Conservation (phyloP, 1,140 invertebrate genomes). For the Aphis craccivora region DNA sequence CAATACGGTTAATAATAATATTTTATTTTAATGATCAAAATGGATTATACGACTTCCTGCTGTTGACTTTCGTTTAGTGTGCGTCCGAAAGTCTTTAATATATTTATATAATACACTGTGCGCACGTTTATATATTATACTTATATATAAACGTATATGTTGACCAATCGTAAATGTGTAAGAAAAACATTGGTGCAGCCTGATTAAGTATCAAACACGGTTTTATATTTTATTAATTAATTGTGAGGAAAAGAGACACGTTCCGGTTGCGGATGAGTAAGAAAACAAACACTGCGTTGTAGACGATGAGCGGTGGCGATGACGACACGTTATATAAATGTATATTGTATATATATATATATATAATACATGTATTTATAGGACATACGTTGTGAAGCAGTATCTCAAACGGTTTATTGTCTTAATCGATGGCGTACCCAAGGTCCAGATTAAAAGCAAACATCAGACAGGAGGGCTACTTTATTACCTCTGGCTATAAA, state of each 20-base stretch:
- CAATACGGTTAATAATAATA: not conserved
- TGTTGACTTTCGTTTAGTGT: slow-evolving; percentile 48
- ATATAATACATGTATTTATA: not conserved
- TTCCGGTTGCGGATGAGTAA: slow-evolving; percentile 34
- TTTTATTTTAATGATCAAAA: slow-evolving; percentile 3
- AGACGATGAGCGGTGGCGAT: not conserved
- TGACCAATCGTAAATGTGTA: slow-evolving; percentile 41
- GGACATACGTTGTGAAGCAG: not conserved
- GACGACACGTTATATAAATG: not conserved
- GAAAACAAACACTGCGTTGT: slow-evolving; percentile 32
- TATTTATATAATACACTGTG: not conserved
- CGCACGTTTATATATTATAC: not conserved
- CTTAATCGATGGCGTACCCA: slow-evolving; percentile 46
- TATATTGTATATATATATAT: not conserved
- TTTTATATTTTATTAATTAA: not conserved
- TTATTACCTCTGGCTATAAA: slow-evolving; percentile 53
- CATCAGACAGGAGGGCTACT: slow-evolving; percentile 42
- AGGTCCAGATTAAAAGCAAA: slow-evolving; percentile 55
- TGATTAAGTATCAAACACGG: slow-evolving; percentile 10
- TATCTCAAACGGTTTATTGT: slow-evolving; percentile 54
- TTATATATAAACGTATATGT: not conserved
- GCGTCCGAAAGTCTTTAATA: not conserved
- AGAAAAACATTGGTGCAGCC: not conserved
- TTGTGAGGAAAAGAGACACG: slow-evolving; percentile 5
- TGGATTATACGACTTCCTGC: slow-evolving; percentile 41